Percentiles rank a stretch among this genome's conserved stretches.
These are phyloP conservation scores for Lethocerus indicus DNA, from an alignment of 1,140 invertebrate genomes.

Conservation along the genomic window DNA sequence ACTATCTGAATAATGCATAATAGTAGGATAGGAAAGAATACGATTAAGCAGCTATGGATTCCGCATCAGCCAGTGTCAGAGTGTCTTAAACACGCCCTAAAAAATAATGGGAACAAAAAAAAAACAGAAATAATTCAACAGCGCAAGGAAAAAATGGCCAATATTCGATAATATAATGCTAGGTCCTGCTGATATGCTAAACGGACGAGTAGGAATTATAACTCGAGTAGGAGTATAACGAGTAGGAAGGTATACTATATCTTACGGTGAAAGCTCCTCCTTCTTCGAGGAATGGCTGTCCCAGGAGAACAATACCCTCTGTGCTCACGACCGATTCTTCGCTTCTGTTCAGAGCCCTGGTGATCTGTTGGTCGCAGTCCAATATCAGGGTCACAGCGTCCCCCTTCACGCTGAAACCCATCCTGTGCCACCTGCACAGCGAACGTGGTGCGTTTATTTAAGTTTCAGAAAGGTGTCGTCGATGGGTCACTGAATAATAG, in stretches of 20 bases:
- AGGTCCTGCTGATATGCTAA: background rate
- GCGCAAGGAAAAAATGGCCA: background rate
- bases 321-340: constrained; percentile 37
- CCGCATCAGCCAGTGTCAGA: too few species aligned
- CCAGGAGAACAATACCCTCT: constrained; percentile 52
- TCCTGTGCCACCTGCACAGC: constrained; percentile 49
- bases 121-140: background rate
- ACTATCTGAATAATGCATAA: too few species aligned
- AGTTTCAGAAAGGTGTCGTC: background rate
- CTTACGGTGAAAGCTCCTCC: constrained; percentile 41
- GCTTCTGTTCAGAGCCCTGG: constrained; percentile 34
- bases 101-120: background rate
- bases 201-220: background rate
- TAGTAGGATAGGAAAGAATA: too few species aligned
- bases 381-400: constrained; percentile 50
- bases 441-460: background rate
- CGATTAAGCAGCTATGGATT: too few species aligned
- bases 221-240: background rate
- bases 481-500: background rate
- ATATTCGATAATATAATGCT: background rate
- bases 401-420: constrained; percentile 61
- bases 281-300: constrained; percentile 47
- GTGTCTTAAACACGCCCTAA: background rate
- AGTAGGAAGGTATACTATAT: background rate
- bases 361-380: constrained; percentile 45